Conservation (phyloP, 2,797 vertebrate genomes). For the Hydrocynus forskahlii region DNA sequence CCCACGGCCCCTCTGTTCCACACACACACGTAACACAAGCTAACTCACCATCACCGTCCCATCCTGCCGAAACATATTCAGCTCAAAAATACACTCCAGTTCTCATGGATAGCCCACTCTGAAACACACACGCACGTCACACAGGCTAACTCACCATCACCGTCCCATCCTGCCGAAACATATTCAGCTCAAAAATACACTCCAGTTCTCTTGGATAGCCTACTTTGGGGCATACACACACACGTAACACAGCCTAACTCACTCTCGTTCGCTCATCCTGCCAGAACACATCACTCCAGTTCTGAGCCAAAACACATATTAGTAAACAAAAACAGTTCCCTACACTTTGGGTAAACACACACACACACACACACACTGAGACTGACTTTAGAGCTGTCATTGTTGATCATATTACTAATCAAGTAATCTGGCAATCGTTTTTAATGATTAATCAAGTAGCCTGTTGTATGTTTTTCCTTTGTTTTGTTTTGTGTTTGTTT, state of each 20-base stretch:
- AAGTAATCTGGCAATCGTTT: too few species aligned
- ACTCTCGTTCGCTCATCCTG: not conserved
- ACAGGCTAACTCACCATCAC: constrained; percentile 28
- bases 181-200: not conserved
- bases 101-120: not conserved
- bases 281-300: not conserved
- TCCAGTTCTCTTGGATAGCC: not conserved
- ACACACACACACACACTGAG: not conserved
- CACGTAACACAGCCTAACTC: constrained; percentile 1
- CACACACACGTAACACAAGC: constrained; percentile 47
- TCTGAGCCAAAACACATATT: not conserved
- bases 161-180: not conserved
- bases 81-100: not conserved
- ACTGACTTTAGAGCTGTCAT: too few species aligned
- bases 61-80: not conserved
- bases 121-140: constrained; percentile 9
- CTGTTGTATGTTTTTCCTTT: too few species aligned
- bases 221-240: not conserved
- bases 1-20: constrained; percentile 57
- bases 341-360: not conserved
- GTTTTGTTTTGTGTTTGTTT: too few species aligned
- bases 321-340: not conserved
- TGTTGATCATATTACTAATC: too few species aligned
- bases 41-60: constrained; percentile 26
- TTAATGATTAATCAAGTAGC: too few species aligned